Conservation (phyloP, 2,113 vertebrate genomes). For the Campylomormyrus numenius region DNA sequence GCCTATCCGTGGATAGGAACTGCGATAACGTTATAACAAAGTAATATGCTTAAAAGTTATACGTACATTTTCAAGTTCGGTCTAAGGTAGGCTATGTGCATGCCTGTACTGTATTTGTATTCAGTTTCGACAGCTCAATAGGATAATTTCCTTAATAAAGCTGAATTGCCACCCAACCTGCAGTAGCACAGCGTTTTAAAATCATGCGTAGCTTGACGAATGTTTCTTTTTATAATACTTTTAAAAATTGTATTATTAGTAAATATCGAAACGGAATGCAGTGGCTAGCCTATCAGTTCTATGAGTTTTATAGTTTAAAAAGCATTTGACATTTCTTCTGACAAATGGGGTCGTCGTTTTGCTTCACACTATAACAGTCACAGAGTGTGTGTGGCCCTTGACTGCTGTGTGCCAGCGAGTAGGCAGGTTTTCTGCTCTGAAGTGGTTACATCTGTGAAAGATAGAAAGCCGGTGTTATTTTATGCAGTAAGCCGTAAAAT, state of each 20-base stretch:
- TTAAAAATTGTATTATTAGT: not conserved
- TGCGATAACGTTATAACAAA: not conserved
- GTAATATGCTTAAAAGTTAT: not conserved
- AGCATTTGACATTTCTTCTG: not conserved
- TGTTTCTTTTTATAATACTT: not conserved
- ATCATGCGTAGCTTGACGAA: not conserved
- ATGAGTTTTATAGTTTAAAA: not conserved
- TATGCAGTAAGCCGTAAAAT: not conserved
- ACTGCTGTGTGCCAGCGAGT: not conserved
- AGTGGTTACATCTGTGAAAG: not conserved
- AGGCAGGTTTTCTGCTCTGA: not conserved
- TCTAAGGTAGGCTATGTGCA: not conserved
- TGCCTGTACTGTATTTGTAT: not conserved
- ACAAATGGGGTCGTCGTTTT: not conserved
- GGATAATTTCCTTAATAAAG: not conserved
- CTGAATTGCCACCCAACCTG: not conserved
- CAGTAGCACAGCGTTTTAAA: not conserved
- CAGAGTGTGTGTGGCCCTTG: not conserved
- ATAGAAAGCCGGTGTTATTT: not conserved
- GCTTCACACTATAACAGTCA: not conserved
- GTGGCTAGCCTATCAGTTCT: not conserved
- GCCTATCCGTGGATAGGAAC: not conserved
- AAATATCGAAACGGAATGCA: not conserved
- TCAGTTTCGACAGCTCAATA: not conserved
- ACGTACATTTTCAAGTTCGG: not conserved